Percentiles rank a stretch among this genome's conserved stretches.
Conservation (phyloP, 2,113 vertebrate genomes). For the Callopanchax toddi region DNA sequence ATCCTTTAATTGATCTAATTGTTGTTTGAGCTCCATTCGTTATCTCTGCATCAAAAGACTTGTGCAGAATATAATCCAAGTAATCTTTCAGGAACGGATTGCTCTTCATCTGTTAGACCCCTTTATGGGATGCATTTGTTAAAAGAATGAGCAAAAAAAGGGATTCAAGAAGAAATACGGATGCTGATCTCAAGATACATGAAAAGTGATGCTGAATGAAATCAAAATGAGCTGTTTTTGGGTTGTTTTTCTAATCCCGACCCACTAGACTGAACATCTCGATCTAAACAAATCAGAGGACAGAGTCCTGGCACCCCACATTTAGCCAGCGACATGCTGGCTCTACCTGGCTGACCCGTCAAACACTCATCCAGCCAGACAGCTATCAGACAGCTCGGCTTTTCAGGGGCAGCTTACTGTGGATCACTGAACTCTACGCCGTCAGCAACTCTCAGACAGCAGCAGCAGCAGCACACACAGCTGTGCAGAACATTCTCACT, state of each 20-base stretch:
- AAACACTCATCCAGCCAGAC: slow-evolving; percentile 32
- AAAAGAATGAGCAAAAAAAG: neutral
- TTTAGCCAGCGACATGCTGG: slow-evolving; percentile 24
- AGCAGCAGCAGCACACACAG: slow-evolving; percentile 20
- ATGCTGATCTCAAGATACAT: no score
- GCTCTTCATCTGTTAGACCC: neutral
- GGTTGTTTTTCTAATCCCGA: neutral
- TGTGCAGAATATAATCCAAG: slow-evolving; percentile 7
- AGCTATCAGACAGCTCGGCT: slow-evolving; percentile 37
- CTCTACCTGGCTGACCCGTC: slow-evolving; percentile 31
- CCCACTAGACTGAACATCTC: slow-evolving; percentile 8
- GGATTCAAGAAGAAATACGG: slow-evolving; percentile 5
- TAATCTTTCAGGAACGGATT: neutral
- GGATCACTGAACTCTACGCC: slow-evolving; percentile 63
- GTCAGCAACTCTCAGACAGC: slow-evolving; percentile 72
- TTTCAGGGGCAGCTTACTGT: slow-evolving; percentile 65
- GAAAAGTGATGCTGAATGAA: no score
- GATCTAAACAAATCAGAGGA: slow-evolving; percentile 1
- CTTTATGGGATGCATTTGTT: slow-evolving; percentile 8
- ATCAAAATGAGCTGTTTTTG: neutral
- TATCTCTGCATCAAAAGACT: slow-evolving; percentile 19
- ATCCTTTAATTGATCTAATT: slow-evolving; percentile 32
- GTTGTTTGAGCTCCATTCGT: slow-evolving; percentile 41
- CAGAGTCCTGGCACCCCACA: slow-evolving; percentile 11
- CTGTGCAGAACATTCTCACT: slow-evolving; percentile 30